Conservation (phyloP, 2,888 invertebrate genomes). For the Andricus quercusramuli region DNA sequence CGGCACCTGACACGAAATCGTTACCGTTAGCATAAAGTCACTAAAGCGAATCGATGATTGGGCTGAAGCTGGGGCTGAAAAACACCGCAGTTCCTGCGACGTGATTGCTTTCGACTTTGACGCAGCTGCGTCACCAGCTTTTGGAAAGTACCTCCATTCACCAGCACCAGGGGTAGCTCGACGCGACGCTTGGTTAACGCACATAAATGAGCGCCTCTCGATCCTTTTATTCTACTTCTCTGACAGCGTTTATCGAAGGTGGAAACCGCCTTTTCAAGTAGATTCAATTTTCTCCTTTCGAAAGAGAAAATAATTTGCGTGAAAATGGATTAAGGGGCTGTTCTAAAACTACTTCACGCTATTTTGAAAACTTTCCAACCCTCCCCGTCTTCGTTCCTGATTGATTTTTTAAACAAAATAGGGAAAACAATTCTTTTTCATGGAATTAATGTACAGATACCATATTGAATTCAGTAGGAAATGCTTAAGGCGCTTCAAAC, state of each 20-base stretch:
- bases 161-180: constrained; percentile 30
- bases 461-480: no score
- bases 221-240: constrained; percentile 19
- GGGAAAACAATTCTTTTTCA: no score
- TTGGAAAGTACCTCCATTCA: constrained; percentile 44
- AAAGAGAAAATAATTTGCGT: background rate
- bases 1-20: constrained; percentile 33
- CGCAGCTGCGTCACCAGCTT: constrained; percentile 55
- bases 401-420: no score
- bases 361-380: no score
- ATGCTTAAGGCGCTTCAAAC: no score
- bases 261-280: constrained; percentile 29
- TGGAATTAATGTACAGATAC: no score
- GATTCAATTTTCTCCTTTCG: constrained; percentile 15
- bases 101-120: constrained; percentile 60
- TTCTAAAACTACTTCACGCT: no score
- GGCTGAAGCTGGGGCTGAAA: constrained; percentile 51
- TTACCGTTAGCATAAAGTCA: constrained; percentile 40
- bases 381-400: no score
- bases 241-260: constrained; percentile 16
- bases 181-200: constrained; percentile 23
- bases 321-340: background rate
- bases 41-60: constrained; percentile 44
- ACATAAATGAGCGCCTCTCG: constrained; percentile 20
- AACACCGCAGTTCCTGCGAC: constrained; percentile 50